Conservation (phyloP, 1,140 invertebrate species). For the Drosophila eugracilis region DNA sequence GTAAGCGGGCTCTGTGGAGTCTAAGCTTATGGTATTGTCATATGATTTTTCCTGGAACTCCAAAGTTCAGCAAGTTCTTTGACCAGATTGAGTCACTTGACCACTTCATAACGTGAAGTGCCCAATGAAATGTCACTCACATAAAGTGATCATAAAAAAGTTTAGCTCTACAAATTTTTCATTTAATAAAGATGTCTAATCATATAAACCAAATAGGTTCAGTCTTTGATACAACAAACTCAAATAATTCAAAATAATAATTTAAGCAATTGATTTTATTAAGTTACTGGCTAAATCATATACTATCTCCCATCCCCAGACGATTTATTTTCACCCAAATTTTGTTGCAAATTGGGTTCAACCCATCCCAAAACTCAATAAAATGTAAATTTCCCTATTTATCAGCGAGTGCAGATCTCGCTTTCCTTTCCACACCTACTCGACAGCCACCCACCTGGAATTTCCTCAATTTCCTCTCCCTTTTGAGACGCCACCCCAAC, state of each 20-base stretch:
- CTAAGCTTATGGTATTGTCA: constrained; percentile 35
- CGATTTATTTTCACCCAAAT: neutral
- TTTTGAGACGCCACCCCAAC: neutral
- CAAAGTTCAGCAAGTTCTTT: constrained; percentile 39
- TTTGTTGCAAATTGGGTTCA: neutral
- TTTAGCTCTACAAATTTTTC: neutral
- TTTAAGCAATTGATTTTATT: no score
- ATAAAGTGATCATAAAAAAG: neutral
- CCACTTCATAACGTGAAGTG: constrained; percentile 3
- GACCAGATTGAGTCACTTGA: constrained; percentile 56
- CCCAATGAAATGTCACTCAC: neutral
- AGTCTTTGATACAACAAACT: no score
- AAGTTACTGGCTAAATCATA: neutral
- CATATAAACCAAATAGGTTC: no score
- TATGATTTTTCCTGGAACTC: constrained; percentile 53
- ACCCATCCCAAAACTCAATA: neutral
- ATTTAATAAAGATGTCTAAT: no score
- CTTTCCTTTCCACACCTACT: constrained; percentile 40
- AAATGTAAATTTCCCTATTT: constrained; percentile 3
- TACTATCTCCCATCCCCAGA: neutral
- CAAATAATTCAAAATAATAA: no score
- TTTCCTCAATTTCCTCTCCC: constrained; percentile 23
- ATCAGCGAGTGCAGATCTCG: constrained; percentile 21
- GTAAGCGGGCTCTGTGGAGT: constrained; percentile 1
- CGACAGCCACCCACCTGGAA: neutral